Base-by-base conservation (phyloP, 37 sponge, comb jelly and placozoan species). In the Geodia barretti region DNA sequence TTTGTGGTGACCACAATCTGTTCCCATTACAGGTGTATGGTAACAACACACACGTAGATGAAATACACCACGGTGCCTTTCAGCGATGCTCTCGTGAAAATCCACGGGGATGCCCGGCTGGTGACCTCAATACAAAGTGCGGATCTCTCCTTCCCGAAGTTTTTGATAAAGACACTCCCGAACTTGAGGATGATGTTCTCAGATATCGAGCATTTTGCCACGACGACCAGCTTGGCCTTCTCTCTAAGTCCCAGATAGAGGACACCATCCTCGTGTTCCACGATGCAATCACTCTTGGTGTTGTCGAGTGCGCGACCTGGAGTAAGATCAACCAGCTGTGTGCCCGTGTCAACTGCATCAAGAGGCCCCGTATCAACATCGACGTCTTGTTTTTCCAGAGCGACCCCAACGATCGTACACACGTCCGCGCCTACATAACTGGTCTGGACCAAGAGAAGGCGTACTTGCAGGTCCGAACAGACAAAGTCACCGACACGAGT, bases 81-180 rank as follows among this genome's bases (percentile, higher is more conserved):
- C 9, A 30, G n/a, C 32, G 20, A 33, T 70, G 82, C 29, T 32
- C 36, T 26, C 39, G 67, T 23, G 36, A 61, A 63, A 33, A 75
- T 40, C 90, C 74, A 25, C 73, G 81, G 39, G 34, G 36, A 1
- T 90, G 90, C 60, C 35, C 9, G 30, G 29, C 75, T 41, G 90
- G 90, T 33, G 82, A 84, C 65, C 43, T 90, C 26, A 41, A 76
- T 19, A 39, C 66, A 26, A 90, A 90, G 64, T 90, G 90, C 72
- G 90, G 90, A 24, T 64, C 62, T 39, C 70, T 90, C 14, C 54
- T 14, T 17, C n/a, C n/a, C n/a, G n/a, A n/a, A n/a, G n/a, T n/a
- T n/a, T n/a, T n/a, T n/a, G n/a, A n/a, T n/a, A n/a, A n/a, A n/a
- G 41, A 32, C 28, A 24, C 31, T 19, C 24, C 5, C n/a, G 11